Conservation (phyloP, 2,888 invertebrate genomes). For the Pegoplata infirma region DNA sequence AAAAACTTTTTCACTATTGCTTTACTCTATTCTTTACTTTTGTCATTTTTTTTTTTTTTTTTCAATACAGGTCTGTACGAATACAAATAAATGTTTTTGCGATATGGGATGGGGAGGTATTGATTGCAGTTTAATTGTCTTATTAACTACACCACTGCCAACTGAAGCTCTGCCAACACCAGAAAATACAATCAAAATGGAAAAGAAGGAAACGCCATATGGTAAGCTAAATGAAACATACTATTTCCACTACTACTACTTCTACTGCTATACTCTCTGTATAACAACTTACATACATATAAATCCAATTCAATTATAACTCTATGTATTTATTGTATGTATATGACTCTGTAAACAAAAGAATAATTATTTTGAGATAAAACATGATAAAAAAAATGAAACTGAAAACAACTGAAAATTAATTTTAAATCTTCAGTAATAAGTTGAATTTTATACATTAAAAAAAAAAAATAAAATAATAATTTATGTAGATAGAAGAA, state of each 20-base stretch:
- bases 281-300: too few species aligned
- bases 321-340: neutral
- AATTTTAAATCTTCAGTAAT: constrained; percentile 11
- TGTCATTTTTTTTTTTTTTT: constrained; percentile 5
- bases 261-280: too few species aligned
- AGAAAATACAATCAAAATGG: constrained; percentile 83
- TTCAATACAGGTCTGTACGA: constrained; percentile 89
- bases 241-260: too few species aligned
- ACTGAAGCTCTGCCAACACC: constrained; percentile 81
- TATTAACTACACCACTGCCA: constrained; percentile 82
- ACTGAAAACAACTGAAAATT: constrained; percentile 13
- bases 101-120: constrained; percentile 91
- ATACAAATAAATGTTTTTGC: constrained; percentile 95
- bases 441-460: constrained; percentile 20
- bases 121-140: constrained; percentile 90
- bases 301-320: constrained; percentile 30
- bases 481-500: neutral
- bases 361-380: too few species aligned
- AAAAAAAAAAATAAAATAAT: neutral
- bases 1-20: too few species aligned
- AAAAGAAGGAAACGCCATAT: constrained; percentile 95
- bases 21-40: constrained; percentile 20
- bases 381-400: constrained; percentile 6
- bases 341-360: neutral
- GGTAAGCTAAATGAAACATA: constrained; percentile 81